Conservation (phyloP, 2,888 invertebrate species). For the Caenorhabditis sulstoni region DNA sequence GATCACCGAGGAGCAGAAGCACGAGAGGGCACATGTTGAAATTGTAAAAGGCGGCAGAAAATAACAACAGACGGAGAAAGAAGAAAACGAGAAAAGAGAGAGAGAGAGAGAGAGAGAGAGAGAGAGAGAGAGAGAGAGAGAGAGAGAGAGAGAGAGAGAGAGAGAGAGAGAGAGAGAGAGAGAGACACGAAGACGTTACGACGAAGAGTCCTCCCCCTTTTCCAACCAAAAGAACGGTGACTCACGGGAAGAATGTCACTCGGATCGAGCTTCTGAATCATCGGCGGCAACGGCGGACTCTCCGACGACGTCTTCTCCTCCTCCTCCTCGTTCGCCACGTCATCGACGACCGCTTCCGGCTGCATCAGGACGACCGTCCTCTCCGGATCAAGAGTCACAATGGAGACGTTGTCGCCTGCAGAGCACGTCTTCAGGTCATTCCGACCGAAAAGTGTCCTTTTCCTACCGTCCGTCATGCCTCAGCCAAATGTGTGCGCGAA, state of each 20-base stretch:
- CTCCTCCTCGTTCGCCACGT: not conserved
- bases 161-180: too few species aligned
- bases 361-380: conserved; percentile 29
- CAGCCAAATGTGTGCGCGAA: conserved; percentile 21
- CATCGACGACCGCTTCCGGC: conserved; percentile 24
- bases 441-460: conserved; percentile 1
- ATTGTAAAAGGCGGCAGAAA: too few species aligned
- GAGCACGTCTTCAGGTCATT: not conserved
- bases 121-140: too few species aligned
- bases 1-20: too few species aligned
- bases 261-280: conserved; percentile 41
- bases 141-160: too few species aligned
- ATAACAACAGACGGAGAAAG: not conserved
- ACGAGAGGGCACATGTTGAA: too few species aligned
- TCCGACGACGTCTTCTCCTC: conserved; percentile 1
- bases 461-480: conserved; percentile 39
- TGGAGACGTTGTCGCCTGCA: conserved; percentile 53
- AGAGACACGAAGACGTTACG: too few species aligned
- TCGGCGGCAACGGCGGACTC: conserved; percentile 41
- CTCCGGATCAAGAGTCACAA: conserved; percentile 46
- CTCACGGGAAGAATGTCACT: conserved; percentile 24
- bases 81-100: conserved; percentile 11
- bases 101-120: too few species aligned
- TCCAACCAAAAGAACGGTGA: too few species aligned
- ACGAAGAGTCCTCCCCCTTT: too few species aligned